Evolutionary conservation across 1,140 invertebrate species (phyloP).

Genomic region (Zaprionus gabonicus): DNA sequence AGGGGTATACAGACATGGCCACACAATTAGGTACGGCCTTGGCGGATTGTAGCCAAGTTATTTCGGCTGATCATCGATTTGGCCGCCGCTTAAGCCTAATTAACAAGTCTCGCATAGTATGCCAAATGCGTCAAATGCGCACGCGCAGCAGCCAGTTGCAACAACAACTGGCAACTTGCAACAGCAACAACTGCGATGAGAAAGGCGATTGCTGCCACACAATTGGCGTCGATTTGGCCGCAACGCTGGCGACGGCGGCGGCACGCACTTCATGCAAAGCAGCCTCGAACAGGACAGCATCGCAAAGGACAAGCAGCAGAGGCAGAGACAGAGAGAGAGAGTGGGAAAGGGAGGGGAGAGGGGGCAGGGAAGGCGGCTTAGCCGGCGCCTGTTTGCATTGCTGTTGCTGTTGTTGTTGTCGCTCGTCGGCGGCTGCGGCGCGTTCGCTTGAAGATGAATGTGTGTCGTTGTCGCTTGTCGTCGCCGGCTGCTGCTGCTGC

Average conservation of each 20-base stretch:
- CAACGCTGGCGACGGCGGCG: constrained; percentile 16
- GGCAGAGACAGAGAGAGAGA: not conserved
- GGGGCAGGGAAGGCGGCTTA: constrained; percentile 12
- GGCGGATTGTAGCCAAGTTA: constrained; percentile 2
- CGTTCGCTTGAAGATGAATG: constrained; percentile 67
- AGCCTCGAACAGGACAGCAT: constrained; percentile 27
- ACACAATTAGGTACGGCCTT: constrained; percentile 23
- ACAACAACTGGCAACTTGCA: constrained; percentile 16
- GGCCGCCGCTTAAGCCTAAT: constrained; percentile 64
- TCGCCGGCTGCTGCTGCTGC: constrained; percentile 9
- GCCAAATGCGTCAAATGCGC: constrained; percentile 48
- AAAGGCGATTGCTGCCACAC: constrained; percentile 54
- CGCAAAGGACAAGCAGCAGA: constrained; percentile 29
- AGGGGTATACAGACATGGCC: not conserved
- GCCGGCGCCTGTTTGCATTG: constrained; percentile 47
- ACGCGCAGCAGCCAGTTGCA: constrained; percentile 34
- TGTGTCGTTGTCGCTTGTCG: constrained; percentile 62
- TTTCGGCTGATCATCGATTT: constrained; percentile 17
- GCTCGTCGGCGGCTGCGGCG: constrained; percentile 37
- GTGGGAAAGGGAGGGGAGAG: constrained; percentile 26
- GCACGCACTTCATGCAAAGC: constrained; percentile 67
- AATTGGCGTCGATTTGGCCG: constrained; percentile 62
- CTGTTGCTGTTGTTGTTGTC: constrained; percentile 29
- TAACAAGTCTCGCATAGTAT: constrained; percentile 63
- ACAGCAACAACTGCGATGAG: constrained; percentile 17